Percentiles rank a stretch among this genome's conserved stretches.
These are phyloP conservation scores for Tanypteryx hageni DNA, from an alignment of 2,888 invertebrate species.

Conservation along the genomic window DNA sequence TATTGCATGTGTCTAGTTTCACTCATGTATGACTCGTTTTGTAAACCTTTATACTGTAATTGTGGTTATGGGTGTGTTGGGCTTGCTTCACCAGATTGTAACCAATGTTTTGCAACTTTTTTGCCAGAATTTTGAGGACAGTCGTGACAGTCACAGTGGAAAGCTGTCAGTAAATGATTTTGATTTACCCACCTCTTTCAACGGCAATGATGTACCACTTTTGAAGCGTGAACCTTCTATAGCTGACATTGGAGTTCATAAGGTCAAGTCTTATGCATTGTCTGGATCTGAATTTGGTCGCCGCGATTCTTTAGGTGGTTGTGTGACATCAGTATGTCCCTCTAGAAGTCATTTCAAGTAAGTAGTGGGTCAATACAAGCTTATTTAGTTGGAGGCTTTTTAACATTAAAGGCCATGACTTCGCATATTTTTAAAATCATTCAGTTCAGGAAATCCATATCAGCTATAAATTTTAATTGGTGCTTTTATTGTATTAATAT, in stretches of 20 bases:
- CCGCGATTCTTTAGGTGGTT: conserved; percentile 47
- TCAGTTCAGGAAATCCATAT: not conserved
- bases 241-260: conserved; percentile 50
- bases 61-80: conserved; percentile 36
- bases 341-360: conserved; percentile 60
- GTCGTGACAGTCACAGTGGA: conserved; percentile 65
- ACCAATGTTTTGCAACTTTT: conserved; percentile 46
- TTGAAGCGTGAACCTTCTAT: conserved; percentile 65
- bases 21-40: not conserved
- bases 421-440: not conserved
- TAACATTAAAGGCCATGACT: too few relatives aligned
- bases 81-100: conserved; percentile 29
- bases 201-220: conserved; percentile 67
- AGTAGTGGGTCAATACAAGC: conserved; percentile 28
- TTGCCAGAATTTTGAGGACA: conserved; percentile 66
- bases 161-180: conserved; percentile 67
- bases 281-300: conserved; percentile 54
- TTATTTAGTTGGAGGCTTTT: not conserved
- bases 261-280: conserved; percentile 54
- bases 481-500: not conserved
- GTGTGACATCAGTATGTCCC: conserved; percentile 33
- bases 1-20: not conserved
- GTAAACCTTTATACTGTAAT: not conserved
- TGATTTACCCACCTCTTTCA: conserved; percentile 65
- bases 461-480: not conserved